These are phyloP conservation scores for zebrafish (Danio rerio) DNA, from an alignment of 2,113 vertebrate species.

Conservation along the genomic window GRCz12tu NC_133193.1:21533501-21534000, in stretches of 20 bases:
- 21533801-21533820: not conserved
- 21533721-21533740: conserved; percentile 54
- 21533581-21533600: conserved; percentile 31
- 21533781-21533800: conserved; percentile 5
- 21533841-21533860: conserved; percentile 4
- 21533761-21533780: conserved; percentile 31
- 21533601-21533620: conserved; percentile 9
- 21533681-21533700: conserved; percentile 29
- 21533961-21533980: conserved; percentile 29
- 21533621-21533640: conserved; percentile 27
- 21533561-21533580: conserved; percentile 25
- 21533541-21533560: conserved; percentile 15
- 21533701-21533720: conserved; percentile 48
- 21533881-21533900: conserved; percentile 17
- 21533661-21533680: conserved; percentile 34
- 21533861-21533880: conserved; percentile 32
- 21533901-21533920: conserved; percentile 13
- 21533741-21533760: conserved; percentile 49
- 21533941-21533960: conserved; percentile 27
- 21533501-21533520: conserved; percentile 2
- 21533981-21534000: conserved; percentile 16
- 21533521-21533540: not conserved
- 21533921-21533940: conserved; percentile 44
- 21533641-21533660: conserved; percentile 25
- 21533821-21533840: not conserved